phyloP scores from a whole-genome alignment of 53 echinoderm and acorn worm species.

The Mesocentrotus franciscanus region DNA sequence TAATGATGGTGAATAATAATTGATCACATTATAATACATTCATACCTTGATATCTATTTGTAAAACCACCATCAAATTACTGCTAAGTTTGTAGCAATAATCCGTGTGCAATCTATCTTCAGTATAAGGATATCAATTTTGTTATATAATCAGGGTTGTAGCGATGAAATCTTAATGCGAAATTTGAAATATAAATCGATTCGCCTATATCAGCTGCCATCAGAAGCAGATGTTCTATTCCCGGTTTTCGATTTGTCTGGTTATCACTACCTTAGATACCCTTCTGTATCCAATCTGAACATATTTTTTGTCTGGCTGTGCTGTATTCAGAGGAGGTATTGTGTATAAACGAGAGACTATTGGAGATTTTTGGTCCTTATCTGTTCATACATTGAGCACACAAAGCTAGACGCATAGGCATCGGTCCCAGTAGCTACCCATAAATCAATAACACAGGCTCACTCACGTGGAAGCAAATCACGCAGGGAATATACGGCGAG shows the following conservation, averaged over 20 bases:
- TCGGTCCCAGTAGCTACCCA: not conserved
- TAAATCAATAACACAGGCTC: not conserved
- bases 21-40: not conserved
- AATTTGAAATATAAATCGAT: not conserved
- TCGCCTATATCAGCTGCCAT: not conserved
- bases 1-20: no score
- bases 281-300: not conserved
- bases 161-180: not conserved
- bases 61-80: not conserved
- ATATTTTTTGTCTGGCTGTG: not conserved
- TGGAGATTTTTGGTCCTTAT: not conserved
- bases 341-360: not conserved
- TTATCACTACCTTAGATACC: not conserved
- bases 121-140: not conserved
- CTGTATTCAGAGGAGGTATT: not conserved
- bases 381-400: not conserved
- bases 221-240: conserved; percentile 35
- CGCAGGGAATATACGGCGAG: not conserved
- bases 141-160: not conserved
- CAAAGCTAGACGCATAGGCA: not conserved
- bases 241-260: not conserved
- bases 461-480: not conserved
- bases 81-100: not conserved
- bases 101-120: not conserved
- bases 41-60: no score